These are phyloP conservation scores for Pontoporia blainvillei DNA, from an alignment of 2,113 vertebrate genomes.

Conservation along the genomic window DNA sequence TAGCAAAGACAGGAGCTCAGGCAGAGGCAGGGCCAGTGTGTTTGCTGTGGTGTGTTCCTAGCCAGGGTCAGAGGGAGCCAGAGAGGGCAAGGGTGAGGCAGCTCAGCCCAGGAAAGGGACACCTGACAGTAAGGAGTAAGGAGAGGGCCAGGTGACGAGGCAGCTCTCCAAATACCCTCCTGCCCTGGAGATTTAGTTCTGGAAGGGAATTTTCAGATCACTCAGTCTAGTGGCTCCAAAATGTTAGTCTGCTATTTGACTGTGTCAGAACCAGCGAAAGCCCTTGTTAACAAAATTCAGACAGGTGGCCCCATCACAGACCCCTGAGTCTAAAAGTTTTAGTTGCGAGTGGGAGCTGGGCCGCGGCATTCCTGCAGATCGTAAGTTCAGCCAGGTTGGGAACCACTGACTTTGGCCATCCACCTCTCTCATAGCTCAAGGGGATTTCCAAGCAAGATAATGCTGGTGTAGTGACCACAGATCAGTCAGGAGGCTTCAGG, in stretches of 20 bases:
- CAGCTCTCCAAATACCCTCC: not conserved
- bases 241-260: not conserved
- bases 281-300: not conserved
- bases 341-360: too few species aligned
- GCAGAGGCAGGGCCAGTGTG: not conserved
- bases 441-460: not conserved
- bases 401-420: not conserved
- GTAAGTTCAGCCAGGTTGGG: not conserved
- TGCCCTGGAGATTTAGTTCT: not conserved
- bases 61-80: not conserved
- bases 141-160: not conserved
- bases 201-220: not conserved
- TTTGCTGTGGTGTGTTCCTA: too few species aligned
- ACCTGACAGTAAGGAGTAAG: not conserved
- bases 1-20: not conserved
- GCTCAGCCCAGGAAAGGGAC: not conserved
- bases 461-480: not conserved
- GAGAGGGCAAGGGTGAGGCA: accelerated
- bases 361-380: not conserved
- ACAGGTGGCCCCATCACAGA: not conserved
- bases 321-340: not conserved
- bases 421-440: not conserved
- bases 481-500: not conserved
- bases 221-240: not conserved
- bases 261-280: not conserved